Evolutionary conservation across 2,888 invertebrate species (phyloP), one percentile per base, ranked within the genome.

Genomic region (Malachius bipustulatus): DNA sequence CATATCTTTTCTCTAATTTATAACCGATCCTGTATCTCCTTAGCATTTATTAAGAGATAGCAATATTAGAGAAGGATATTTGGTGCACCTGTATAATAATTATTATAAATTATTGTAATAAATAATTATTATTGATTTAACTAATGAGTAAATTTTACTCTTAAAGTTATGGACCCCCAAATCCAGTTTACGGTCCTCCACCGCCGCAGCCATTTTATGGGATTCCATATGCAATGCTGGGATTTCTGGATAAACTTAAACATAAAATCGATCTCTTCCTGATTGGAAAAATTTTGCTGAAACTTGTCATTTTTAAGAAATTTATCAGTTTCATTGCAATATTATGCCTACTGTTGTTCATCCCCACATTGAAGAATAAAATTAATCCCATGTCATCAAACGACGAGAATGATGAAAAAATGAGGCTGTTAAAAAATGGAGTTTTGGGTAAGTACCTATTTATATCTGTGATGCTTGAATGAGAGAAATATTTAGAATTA

Each of bases 231-330:
- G 70, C 69, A 1, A 65, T 73, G 10, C 56, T 66, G 37, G 71
- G 74, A 37, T 63, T 77, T 35, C 62, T 80, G 12, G 76, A 77
- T 44, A 76, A 82, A 52, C 61, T 82, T 1, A 73, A 77, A 30
- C 61, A 77, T 14, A 82, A 83, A 59, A 51, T 82, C 33, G 77
- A 79, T 50, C 68, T 82, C 2, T 67, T 78, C 40, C 80, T 82
- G 0, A 59, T 82, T 35, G 80, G 80, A 1, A 84, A 84, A 61
- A 70, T 84, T 38, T 51, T 84, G 37, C 58, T 84, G 19, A 85
- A 85, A 56, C 57, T 84, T 33, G 62, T 84, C 3, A 76, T 85
- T 47, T 83, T 85, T 57, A 85, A 85, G 61, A 79, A 84, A 60
- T 73, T 83, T 34, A 76, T 85, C 37, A 82, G 82, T 47, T 82